A percentile compares a stretch with the other conserved stretches of the same genome.
Conservation (phyloP, 2,113 vertebrate genomes). For the Centropus unirufus region DNA sequence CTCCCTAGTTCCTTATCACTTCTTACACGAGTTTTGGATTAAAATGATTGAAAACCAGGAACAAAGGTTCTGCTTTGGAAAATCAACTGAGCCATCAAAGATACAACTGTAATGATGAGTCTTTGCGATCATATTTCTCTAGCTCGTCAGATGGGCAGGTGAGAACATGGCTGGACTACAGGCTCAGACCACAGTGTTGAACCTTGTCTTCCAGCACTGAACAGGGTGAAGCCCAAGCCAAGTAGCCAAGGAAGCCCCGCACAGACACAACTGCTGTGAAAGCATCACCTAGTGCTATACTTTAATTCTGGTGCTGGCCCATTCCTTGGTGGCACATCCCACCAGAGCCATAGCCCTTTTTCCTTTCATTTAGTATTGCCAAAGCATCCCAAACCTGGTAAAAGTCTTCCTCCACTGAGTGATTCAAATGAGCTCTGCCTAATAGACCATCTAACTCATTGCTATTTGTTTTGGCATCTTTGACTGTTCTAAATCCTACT, state of each 20-base stretch:
- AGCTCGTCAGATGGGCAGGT: neutral
- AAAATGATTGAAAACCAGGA: neutral
- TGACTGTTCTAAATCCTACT: conserved; percentile 26
- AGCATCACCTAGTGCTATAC: neutral
- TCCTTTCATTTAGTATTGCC: neutral
- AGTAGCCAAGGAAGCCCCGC: neutral
- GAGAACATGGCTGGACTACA: neutral
- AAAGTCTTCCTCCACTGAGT: neutral
- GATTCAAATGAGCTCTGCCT: conserved; percentile 15
- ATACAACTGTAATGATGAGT: accelerated
- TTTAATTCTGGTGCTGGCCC: neutral
- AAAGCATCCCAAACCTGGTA: neutral
- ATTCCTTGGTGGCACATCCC: neutral
- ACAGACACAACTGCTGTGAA: neutral
- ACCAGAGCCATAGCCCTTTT: neutral
- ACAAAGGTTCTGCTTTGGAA: neutral
- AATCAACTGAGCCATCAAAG: neutral
- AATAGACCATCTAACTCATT: conserved; percentile 4
- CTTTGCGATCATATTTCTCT: neutral
- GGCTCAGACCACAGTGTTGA: neutral
- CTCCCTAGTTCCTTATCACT: neutral
- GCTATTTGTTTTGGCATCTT: conserved; percentile 53
- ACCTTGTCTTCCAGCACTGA: neutral
- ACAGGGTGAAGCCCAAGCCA: neutral
- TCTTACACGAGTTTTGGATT: neutral